Conservation (phyloP, 1,140 invertebrate species). For the Drosophila seguyi region DNA sequence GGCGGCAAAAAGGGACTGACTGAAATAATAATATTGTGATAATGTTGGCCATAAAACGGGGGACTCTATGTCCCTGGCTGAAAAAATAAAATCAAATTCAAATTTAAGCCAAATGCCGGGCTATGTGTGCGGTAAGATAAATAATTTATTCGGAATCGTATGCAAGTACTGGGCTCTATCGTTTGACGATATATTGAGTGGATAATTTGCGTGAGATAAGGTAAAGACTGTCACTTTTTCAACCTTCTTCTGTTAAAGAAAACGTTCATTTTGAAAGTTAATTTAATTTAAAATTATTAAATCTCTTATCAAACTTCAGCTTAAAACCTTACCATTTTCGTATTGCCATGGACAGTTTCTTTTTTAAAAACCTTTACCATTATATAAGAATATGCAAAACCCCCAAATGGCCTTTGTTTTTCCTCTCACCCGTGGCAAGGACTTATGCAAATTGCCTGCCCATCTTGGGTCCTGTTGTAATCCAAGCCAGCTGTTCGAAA, state of each 20-base stretch:
- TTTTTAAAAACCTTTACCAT: background rate
- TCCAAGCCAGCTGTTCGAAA: constrained; percentile 32
- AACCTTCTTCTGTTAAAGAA: background rate
- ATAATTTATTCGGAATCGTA: constrained; percentile 1
- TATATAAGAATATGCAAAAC: constrained; percentile 13
- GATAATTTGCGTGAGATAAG: background rate
- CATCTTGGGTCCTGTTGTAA: constrained; percentile 19
- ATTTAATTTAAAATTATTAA: background rate
- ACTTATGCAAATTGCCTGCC: constrained; percentile 68
- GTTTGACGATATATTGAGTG: background rate
- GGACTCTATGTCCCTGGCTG: constrained; percentile 2
- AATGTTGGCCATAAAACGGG: constrained; percentile 33
- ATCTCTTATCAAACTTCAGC: background rate
- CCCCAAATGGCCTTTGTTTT: constrained; percentile 20
- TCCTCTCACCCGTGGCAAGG: constrained; percentile 47
- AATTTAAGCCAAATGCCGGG: constrained; percentile 3
- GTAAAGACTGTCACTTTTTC: background rate
- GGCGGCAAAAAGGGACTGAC: constrained; percentile 26
- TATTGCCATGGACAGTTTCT: background rate
- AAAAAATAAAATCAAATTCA: constrained; percentile 12
- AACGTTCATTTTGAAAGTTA: no score
- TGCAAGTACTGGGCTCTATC: background rate
- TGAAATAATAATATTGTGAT: constrained; percentile 53
- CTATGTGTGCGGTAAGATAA: background rate
- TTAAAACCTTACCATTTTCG: background rate